Evolutionary conservation across 2,888 invertebrate genomes (phyloP).

Genomic region (Metalampra italica): DNA sequence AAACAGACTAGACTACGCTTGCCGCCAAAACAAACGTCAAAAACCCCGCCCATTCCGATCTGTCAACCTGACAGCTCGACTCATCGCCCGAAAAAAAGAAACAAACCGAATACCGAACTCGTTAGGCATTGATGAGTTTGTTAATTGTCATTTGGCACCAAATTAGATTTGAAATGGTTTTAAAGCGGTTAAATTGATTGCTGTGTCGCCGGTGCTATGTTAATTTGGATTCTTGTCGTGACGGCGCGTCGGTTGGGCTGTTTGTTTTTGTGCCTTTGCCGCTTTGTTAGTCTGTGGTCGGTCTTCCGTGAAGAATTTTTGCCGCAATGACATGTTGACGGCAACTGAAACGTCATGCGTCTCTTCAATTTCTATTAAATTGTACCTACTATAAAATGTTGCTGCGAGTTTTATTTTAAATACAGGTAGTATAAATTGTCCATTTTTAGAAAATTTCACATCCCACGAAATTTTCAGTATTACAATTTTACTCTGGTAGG

Average conservation of each 20-base stretch:
- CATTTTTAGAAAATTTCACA: no score
- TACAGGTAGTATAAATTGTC: no score
- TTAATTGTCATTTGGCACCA: slow-evolving; percentile 66
- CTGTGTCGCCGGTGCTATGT: slow-evolving; percentile 5
- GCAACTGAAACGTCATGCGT: no score
- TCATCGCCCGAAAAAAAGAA: slow-evolving; percentile 7
- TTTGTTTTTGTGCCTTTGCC: slow-evolving; percentile 9
- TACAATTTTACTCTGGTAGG: no score
- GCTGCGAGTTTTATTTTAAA: no score
- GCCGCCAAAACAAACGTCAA: no score
- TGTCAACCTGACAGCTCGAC: slow-evolving; percentile 46
- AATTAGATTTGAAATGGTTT: slow-evolving; percentile 42
- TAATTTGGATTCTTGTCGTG: slow-evolving; percentile 10
- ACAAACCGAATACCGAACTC: slow-evolving; percentile 23
- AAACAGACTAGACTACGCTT: no score
- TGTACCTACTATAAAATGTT: no score
- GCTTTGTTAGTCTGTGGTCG: slow-evolving; percentile 7
- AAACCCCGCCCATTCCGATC: slow-evolving; percentile 48
- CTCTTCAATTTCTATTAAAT: no score
- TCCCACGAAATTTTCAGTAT: no score
- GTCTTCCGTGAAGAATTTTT: slow-evolving; percentile 7
- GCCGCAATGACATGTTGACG: no score
- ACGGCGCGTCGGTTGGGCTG: slow-evolving; percentile 2
- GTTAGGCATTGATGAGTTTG: slow-evolving; percentile 62
- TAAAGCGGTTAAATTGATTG: slow-evolving; percentile 38